Evolutionary conservation across 2,888 invertebrate species (phyloP), one percentile per base, ranked within the genome.

Genomic region (Cecidostiba fungosa): DNA sequence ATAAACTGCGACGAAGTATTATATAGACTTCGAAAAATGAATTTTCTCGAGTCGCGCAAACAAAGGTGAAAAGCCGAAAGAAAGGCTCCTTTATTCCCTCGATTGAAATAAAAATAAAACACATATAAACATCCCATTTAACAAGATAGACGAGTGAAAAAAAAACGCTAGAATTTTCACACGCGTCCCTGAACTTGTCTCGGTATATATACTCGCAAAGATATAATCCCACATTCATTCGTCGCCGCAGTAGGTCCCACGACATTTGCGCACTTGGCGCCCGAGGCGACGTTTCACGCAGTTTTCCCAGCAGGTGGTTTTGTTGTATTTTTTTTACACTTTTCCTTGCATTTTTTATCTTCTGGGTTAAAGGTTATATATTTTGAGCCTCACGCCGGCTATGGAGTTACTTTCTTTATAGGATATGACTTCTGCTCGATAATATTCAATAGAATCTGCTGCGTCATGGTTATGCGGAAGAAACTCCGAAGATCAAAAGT

Each of bases 181-280:
- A 66, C 62, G 62, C 62, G 62, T 66, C n/a, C 62, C 6, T 66
- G 62, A 66, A 66, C 62, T 66, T 66, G 62, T 12, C 39, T 39
- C 12, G 39, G 39, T 12, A 12, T 39, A 12, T 0, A 1, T 39
- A 43, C 29, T 14, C 12, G 26, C 26, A 26, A 10, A 66, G 3
- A 43, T 12, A 62, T 66, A 66, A 14, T 29, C 66, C 4, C 16
- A 14, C 66, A 66, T 29, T 66, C 26, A 29, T n/a, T 26, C 12
- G 26, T 4, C 62, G 10, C 8, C n/a, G 23, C 3, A 26, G 1
- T 26, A 10, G 3, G 12, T 66, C 66, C 29, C 66, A 66, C 66
- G n/a, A 26, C 23, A 1, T 62, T 62, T 23, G 26, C 62, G 6
- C 23, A 8, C 59, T 50, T 16, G 14, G 54, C 43, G 54, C 66